A percentile compares a stretch with the other conserved stretches of the same genome.
Conservation (phyloP, 2,797 vertebrate species). For the Babyrousa celebensis region DNA sequence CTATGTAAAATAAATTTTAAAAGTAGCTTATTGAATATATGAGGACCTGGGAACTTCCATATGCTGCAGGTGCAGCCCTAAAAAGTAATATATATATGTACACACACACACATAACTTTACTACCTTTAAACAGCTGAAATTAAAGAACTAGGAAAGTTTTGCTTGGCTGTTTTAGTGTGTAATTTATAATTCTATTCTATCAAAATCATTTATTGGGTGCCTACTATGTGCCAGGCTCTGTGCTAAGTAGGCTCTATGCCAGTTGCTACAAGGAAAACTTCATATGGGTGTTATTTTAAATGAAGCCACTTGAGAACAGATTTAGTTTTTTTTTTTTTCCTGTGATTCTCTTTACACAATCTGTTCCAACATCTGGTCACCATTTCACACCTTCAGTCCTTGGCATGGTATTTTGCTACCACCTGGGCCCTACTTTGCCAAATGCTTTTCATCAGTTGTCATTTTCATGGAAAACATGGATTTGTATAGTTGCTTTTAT, state of each 20-base stretch:
- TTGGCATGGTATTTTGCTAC: conserved; percentile 54
- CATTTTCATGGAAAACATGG: conserved; percentile 22
- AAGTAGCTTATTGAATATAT: conserved; percentile 49
- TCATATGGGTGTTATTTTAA: conserved; percentile 40
- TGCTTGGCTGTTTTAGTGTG: neutral
- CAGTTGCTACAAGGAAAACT: conserved; percentile 32
- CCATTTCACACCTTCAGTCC: conserved; percentile 48
- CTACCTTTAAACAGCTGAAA: conserved; percentile 59
- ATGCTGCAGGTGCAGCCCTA: no score
- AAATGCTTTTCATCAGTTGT: conserved; percentile 53
- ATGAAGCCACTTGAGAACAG: conserved; percentile 44
- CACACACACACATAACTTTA: neutral
- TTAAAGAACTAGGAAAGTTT: conserved; percentile 34
- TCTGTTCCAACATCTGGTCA: conserved; percentile 45
- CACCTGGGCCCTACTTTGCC: conserved; percentile 31
- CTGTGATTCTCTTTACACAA: conserved; percentile 32
- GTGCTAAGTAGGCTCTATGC: neutral
- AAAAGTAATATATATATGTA: no score
- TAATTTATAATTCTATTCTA: conserved; percentile 57
- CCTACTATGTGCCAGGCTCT: conserved; percentile 40
- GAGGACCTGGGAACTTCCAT: neutral
- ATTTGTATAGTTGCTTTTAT: conserved; percentile 58
- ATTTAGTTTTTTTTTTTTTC: conserved; percentile 34
- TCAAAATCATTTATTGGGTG: conserved; percentile 16
- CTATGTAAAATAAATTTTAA: neutral